phyloP scores from a whole-genome alignment of 37 sponge, comb jelly and placozoan genomes.

The Halisarca cf. caerulea region DNA sequence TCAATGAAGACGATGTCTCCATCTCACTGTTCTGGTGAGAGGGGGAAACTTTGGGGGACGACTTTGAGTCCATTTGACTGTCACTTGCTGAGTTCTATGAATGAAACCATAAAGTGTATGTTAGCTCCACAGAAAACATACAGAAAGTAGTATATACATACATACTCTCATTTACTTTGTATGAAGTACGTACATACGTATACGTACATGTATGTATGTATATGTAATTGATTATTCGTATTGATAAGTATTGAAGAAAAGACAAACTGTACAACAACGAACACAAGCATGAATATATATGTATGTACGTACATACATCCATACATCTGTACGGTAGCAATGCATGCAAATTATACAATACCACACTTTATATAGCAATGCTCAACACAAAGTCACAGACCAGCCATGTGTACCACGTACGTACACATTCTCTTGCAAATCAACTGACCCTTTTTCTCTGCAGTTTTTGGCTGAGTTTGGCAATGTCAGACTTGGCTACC shows the following conservation, averaged over 20 bases:
- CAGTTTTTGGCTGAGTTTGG: constrained; percentile 47
- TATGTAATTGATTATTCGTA: neutral
- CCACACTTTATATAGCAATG: neutral
- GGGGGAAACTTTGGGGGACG: neutral
- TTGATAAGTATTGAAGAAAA: too few species aligned
- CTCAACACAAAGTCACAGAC: too few species aligned
- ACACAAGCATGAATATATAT: too few species aligned
- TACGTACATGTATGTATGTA: constrained; percentile 8
- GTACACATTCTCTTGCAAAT: neutral
- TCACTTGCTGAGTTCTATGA: neutral
- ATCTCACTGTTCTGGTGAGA: too few species aligned
- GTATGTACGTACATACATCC: neutral
- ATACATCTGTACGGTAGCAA: neutral
- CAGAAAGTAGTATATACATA: neutral
- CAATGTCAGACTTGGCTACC: constrained; percentile 56
- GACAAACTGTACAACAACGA: too few species aligned
- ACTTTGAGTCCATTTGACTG: neutral
- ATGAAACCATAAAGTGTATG: neutral
- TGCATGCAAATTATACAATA: constrained; percentile 1
- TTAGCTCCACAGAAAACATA: too few species aligned
- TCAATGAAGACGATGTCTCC: neutral
- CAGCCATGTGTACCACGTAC: too few species aligned
- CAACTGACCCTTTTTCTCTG: constrained; percentile 26
- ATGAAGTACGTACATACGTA: neutral
- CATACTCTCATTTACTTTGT: neutral